Evolutionary conservation across 2,113 vertebrate genomes (phyloP), one percentile per base, ranked within the genome.

Genomic region (Gasterosteus aculeatus): DNA sequence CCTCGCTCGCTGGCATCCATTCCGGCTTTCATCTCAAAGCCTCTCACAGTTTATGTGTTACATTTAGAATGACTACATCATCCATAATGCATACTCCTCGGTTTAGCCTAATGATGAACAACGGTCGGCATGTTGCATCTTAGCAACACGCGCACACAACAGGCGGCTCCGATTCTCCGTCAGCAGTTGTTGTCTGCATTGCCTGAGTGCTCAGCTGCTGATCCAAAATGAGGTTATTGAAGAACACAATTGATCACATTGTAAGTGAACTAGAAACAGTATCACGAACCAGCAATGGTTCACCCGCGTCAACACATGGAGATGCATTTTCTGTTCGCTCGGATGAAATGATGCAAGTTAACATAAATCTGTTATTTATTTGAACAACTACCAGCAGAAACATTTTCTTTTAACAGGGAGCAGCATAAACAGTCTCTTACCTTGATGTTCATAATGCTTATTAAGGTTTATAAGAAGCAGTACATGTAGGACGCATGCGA

Each of bases 221-320:
- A 87, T 87, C 47, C 66, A 65, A 41, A 87, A 78, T 35, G 59
- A 88, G 78, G 77, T 80, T 87, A 86, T 81, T 87, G 76, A 83
- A 82, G 80, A 82, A 75, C 22, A 70, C 5, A 65, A 91, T 84
- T 90, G 85, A 92, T 91, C 77, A 47, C 75, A 88, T 60, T 70
- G 39, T 54, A 69, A 69, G 35, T 86, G 82, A 83, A 85, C 74
- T 72, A 85, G 68, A 82, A 81, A 75, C 62, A 59, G 31, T 22
- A 44, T 4, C 16, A 2, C 26, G 22, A 66, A 56, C 61, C 44
- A 6, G 33, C 29, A 72, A 49, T 8, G 9, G 41, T 41, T 29
- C 62, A 78, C 70, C 42, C 11, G 64, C 18, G 49, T 63, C 67
- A 44, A 49, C 64, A 61, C 44, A 46, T 46, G 42, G 7, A 14